Evolutionary conservation across 2,113 vertebrate species (phyloP).

Genomic region (Parotia lawesii): DNA sequence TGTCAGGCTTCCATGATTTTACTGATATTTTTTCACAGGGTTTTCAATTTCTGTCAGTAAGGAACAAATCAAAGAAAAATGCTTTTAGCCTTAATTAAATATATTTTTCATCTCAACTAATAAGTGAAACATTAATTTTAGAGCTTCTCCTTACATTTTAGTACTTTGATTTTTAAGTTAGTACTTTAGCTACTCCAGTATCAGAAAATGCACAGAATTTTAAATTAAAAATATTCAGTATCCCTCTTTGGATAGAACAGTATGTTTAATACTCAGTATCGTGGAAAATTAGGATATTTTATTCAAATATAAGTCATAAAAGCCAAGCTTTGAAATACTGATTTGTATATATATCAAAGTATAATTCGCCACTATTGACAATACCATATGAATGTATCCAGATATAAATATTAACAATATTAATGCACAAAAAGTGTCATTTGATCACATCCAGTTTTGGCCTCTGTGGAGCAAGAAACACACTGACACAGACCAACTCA

Average conservation of each 20-base stretch:
- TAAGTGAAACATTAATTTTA: not conserved
- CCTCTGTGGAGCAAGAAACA: not conserved
- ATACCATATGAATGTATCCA: not conserved
- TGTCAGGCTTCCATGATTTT: not conserved
- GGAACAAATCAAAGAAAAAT: not conserved
- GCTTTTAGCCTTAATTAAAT: not conserved
- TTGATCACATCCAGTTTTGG: not conserved
- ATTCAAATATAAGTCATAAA: not conserved
- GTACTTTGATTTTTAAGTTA: not conserved
- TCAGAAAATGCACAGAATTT: not conserved
- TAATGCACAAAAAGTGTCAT: fast-evolving
- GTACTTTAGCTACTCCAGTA: not conserved
- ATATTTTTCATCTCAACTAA: not conserved
- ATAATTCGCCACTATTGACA: not conserved
- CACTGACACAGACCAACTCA: not conserved
- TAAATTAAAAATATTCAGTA: not conserved
- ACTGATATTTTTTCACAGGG: not conserved
- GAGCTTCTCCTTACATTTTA: not conserved
- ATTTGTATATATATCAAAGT: not conserved
- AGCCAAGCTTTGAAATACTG: not conserved
- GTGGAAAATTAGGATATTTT: not conserved
- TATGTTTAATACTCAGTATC: fast-evolving
- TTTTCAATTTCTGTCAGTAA: fast-evolving
- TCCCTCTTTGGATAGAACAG: not conserved
- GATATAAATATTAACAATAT: not conserved